Evolutionary conservation across 2,888 invertebrate genomes (phyloP).

Genomic region (Zhengitettix transpicula): DNA sequence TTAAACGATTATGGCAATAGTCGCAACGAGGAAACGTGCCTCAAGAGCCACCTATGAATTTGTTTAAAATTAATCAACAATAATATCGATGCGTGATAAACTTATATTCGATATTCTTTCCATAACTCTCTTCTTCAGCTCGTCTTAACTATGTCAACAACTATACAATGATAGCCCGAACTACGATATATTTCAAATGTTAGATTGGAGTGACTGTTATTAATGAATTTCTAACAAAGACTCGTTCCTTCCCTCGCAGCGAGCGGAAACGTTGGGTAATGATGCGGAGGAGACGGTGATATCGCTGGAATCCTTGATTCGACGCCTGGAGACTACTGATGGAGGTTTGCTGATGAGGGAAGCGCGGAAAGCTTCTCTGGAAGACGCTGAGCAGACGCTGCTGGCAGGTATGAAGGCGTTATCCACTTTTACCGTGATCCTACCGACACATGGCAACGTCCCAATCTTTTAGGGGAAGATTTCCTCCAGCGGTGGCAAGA

Average conservation of each 20-base stretch:
- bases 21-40: no score
- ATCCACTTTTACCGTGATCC: not conserved
- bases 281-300: not conserved
- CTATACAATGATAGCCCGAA: no score
- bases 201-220: no score
- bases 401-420: not conserved
- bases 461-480: not conserved
- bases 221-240: no score
- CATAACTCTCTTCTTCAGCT: no score
- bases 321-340: not conserved
- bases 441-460: not conserved
- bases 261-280: not conserved
- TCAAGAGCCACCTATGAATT: no score
- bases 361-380: not conserved
- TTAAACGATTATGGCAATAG: no score
- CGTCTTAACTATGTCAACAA: no score
- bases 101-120: no score
- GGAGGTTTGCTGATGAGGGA: not conserved
- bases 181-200: no score
- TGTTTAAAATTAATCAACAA: no score
- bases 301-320: not conserved
- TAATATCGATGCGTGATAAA: no score
- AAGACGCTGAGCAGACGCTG: not conserved
- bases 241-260: not conserved
- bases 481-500: not conserved